These are phyloP conservation scores for Spizella passerina DNA, from an alignment of 2,797 vertebrate genomes.

Conservation along the genomic window DNA sequence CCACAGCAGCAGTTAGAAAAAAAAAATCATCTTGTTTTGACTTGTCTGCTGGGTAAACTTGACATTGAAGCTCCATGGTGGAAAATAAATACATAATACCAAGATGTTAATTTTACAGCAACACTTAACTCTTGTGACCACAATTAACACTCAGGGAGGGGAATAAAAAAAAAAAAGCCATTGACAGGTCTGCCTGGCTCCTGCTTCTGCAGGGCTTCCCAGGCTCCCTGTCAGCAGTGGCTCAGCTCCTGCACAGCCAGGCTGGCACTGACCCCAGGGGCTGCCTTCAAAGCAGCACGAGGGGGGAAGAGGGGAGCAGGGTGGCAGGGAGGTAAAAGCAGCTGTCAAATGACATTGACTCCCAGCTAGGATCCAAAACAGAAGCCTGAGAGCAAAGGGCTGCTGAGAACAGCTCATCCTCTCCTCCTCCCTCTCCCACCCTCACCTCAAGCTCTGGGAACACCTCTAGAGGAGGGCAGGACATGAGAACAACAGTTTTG, in stretches of 20 bases:
- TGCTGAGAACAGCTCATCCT: neutral
- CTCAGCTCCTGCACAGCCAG: neutral
- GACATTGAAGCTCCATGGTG: conserved; percentile 12
- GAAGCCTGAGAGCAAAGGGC: neutral
- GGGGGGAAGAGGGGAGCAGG: neutral
- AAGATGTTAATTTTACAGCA: conserved; percentile 58
- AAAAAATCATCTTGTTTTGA: conserved; percentile 36
- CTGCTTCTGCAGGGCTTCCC: neutral
- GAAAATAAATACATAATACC: conserved; percentile 51
- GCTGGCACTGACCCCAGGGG: conserved; percentile 3
- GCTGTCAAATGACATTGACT: neutral
- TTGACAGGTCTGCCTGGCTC: conserved; percentile 22
- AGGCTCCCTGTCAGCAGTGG: neutral
- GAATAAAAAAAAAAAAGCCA: neutral
- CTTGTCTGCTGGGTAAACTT: conserved; percentile 40
- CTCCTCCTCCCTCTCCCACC: neutral
- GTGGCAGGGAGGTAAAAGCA: conserved; percentile 12
- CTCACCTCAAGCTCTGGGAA: neutral
- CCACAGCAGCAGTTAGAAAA: neutral
- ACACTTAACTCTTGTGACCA: conserved; percentile 63
- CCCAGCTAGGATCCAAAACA: neutral
- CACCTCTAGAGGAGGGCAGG: neutral
- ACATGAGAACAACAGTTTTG: accelerated
- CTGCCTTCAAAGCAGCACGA: conserved; percentile 23
- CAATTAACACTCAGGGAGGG: conserved; percentile 31